A percentile compares a stretch with the other conserved stretches of the same genome.
phyloP scores from a whole-genome alignment of 2,888 invertebrate genomes.

The Celastrina argiolus region DNA sequence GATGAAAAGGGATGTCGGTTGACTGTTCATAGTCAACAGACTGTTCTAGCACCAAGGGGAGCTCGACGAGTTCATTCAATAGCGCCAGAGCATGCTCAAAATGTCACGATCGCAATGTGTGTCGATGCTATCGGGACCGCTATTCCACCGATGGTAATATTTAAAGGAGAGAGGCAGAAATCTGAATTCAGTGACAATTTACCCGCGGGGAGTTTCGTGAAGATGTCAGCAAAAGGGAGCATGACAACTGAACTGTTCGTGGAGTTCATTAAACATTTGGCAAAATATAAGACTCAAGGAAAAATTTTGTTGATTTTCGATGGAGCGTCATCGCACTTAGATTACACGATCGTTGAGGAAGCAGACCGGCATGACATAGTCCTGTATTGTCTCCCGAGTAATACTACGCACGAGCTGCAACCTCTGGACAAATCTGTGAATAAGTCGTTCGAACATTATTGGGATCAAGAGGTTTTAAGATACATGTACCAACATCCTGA shows the following conservation, averaged over 20 bases:
- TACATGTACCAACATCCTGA: slow-evolving; percentile 29
- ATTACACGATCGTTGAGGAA: slow-evolving; percentile 32
- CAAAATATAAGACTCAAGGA: slow-evolving; percentile 31
- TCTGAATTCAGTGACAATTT: slow-evolving; percentile 31
- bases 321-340: slow-evolving; percentile 32
- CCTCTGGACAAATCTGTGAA: slow-evolving; percentile 33
- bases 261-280: slow-evolving; percentile 33
- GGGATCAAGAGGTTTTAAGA: slow-evolving; percentile 32
- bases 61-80: slow-evolving; percentile 27
- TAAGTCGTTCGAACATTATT: slow-evolving; percentile 33
- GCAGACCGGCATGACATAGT: slow-evolving; percentile 31
- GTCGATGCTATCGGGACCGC: slow-evolving; percentile 28
- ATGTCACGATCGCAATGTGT: slow-evolving; percentile 25
- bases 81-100: slow-evolving; percentile 27
- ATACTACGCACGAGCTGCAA: slow-evolving; percentile 34
- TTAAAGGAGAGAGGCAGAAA: slow-evolving; percentile 32
- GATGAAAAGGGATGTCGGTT: slow-evolving; percentile 30
- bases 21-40: slow-evolving; percentile 30
- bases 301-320: slow-evolving; percentile 32
- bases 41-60: slow-evolving; percentile 28
- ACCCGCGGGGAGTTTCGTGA: slow-evolving; percentile 11
- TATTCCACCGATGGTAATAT: slow-evolving; percentile 31
- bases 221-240: slow-evolving; percentile 31
- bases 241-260: slow-evolving; percentile 33
- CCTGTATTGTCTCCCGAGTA: slow-evolving; percentile 34